These are phyloP conservation scores for Xiphias gladius DNA, from an alignment of 2,113 vertebrate species.

Conservation along the genomic window DNA sequence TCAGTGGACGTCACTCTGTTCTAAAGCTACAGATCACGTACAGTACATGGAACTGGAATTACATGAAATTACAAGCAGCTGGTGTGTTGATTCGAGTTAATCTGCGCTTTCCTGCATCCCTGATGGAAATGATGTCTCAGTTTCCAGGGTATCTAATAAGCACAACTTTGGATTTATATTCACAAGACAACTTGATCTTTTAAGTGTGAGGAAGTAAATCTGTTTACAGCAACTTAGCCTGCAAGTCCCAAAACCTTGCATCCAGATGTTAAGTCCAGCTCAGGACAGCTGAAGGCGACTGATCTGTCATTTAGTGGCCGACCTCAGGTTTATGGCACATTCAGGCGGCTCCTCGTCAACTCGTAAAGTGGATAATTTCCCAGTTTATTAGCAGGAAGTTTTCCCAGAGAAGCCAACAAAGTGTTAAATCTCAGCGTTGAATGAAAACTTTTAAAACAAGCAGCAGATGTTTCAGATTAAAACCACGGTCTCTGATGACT, in stretches of 20 bases:
- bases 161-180: conserved; percentile 57
- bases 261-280: conserved; percentile 37
- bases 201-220: not conserved
- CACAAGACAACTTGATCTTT: not conserved
- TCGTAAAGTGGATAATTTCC: conserved; percentile 9
- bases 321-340: conserved; percentile 1
- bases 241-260: conserved; percentile 13
- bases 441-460: conserved; percentile 9
- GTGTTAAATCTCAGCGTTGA: conserved; percentile 22
- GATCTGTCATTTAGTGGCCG: conserved; percentile 43
- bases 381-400: conserved; percentile 27
- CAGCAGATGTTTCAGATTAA: conserved; percentile 51
- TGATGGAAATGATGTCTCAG: conserved; percentile 5
- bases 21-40: conserved; percentile 14
- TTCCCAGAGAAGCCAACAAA: conserved; percentile 17
- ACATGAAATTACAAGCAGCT: conserved; percentile 1
- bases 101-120: not conserved
- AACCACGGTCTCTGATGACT: conserved; percentile 13
- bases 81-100: conserved; percentile 29
- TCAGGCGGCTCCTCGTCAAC: not conserved
- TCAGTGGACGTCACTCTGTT: conserved; percentile 12
- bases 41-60: not conserved
- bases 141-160: conserved; percentile 24
- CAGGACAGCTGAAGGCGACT: conserved; percentile 20
- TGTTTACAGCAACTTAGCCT: not conserved